Evolutionary conservation across 2,888 invertebrate species (phyloP).

Genomic region (Fabriciana adippe): DNA sequence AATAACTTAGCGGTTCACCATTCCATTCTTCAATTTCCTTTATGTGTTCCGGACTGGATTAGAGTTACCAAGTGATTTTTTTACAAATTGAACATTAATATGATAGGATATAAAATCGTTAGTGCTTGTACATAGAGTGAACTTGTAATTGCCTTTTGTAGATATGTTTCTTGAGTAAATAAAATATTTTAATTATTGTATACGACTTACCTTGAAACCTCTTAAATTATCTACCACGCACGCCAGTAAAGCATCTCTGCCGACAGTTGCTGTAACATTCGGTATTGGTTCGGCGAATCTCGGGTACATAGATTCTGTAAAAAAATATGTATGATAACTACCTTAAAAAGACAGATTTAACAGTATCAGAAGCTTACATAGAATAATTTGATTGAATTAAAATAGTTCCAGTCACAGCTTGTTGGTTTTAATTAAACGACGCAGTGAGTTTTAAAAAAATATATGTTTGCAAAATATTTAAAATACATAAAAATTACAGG

Average conservation of each 20-base stretch:
- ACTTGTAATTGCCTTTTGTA: background rate
- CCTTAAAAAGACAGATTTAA: slow-evolving; percentile 27
- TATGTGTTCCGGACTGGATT: too few species aligned
- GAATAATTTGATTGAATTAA: background rate
- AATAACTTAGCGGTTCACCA: background rate
- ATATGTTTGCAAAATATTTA: background rate
- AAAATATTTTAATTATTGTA: background rate
- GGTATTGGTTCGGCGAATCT: slow-evolving; percentile 94
- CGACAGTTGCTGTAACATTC: slow-evolving; percentile 94
- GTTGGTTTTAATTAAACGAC: background rate
- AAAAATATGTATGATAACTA: slow-evolving; percentile 41
- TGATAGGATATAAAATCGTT: too few species aligned
- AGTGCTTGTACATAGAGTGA: too few species aligned
- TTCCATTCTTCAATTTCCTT: too few species aligned
- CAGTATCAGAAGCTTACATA: background rate
- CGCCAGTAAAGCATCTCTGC: slow-evolving; percentile 91
- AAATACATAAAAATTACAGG: background rate
- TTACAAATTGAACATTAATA: too few species aligned
- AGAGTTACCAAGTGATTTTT: background rate
- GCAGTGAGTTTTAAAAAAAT: background rate
- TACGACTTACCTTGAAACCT: slow-evolving; percentile 87
- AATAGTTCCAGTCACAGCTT: background rate
- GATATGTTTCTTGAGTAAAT: background rate
- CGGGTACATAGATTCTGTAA: slow-evolving; percentile 87
- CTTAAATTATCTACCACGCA: slow-evolving; percentile 95